A percentile compares a stretch with the other conserved stretches of the same genome.
Conservation (phyloP, 1,140 invertebrate species). For the Drosophila triauraria region DNA sequence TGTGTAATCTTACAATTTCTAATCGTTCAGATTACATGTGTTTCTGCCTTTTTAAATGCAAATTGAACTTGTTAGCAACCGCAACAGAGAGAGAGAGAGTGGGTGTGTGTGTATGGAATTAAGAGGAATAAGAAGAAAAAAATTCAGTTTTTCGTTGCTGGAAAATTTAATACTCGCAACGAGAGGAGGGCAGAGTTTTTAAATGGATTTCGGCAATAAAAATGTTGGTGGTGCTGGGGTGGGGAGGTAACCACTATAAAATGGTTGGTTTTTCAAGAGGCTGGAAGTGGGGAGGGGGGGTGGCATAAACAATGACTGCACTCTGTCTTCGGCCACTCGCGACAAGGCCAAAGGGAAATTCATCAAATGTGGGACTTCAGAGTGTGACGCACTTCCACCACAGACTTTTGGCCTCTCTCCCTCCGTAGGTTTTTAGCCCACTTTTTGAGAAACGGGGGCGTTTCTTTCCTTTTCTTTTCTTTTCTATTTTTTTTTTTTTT, state of each 20-base stretch:
- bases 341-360: conserved; percentile 77
- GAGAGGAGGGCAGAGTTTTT: conserved; percentile 11
- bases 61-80: conserved; percentile 79
- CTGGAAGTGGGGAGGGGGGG: conserved; percentile 8
- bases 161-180: conserved; percentile 29
- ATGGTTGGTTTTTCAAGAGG: conserved; percentile 18
- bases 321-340: conserved; percentile 62
- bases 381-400: conserved; percentile 43
- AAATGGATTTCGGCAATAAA: conserved; percentile 48
- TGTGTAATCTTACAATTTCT: conserved; percentile 72
- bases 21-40: conserved; percentile 81
- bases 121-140: conserved; percentile 20
- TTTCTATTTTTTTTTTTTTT: not conserved
- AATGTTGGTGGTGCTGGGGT: not conserved
- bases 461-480: conserved; percentile 5
- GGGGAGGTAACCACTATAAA: conserved; percentile 9
- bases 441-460: conserved; percentile 15
- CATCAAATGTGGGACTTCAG: conserved; percentile 62
- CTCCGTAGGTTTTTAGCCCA: conserved; percentile 6
- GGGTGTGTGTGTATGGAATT: conserved; percentile 7
- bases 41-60: conserved; percentile 80
- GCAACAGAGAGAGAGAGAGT: conserved; percentile 33
- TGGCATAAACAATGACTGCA: conserved; percentile 66
- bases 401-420: conserved; percentile 21
- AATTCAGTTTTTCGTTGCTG: conserved; percentile 17